phyloP scores from a whole-genome alignment of 2,888 invertebrate genomes.

The Myopa testacea region DNA sequence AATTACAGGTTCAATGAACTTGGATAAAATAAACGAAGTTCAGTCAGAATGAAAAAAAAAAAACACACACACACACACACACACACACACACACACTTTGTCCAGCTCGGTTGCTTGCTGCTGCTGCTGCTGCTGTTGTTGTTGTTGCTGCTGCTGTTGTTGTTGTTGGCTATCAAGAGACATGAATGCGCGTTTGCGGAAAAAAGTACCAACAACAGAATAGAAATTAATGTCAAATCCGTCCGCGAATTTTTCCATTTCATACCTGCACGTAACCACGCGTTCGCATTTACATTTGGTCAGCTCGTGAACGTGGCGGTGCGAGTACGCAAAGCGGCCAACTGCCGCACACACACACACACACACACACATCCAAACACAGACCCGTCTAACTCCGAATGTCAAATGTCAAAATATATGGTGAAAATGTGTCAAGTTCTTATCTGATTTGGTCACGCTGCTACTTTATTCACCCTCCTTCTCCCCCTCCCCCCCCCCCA shows the following conservation, averaged over 20 bases:
- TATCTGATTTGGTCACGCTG: slow-evolving; percentile 68
- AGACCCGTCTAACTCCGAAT: slow-evolving; percentile 53
- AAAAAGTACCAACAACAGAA: neutral
- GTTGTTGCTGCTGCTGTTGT: neutral
- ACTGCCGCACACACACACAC: neutral
- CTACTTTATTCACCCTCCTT: slow-evolving; percentile 54
- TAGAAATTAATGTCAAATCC: slow-evolving; percentile 27
- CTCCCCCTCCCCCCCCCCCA: neutral
- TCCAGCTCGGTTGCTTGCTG: neutral
- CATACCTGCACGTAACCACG: neutral
- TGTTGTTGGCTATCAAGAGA: neutral
- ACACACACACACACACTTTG: too few relatives aligned
- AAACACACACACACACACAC: too few relatives aligned
- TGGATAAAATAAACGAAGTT: neutral
- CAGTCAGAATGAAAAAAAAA: neutral
- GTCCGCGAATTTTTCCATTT: slow-evolving; percentile 11
- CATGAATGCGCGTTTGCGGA: neutral
- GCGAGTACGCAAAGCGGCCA: neutral
- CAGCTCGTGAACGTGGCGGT: neutral
- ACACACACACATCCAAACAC: neutral
- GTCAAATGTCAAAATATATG: slow-evolving; percentile 69
- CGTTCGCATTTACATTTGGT: slow-evolving; percentile 35
- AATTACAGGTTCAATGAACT: slow-evolving; percentile 34
- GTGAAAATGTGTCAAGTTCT: slow-evolving; percentile 68
- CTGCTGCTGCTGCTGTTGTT: neutral